Percentiles rank a stretch among this genome's conserved stretches.
These are phyloP conservation scores for Lordiphosa mommai DNA, from an alignment of 1,140 invertebrate genomes.

Conservation along the genomic window DNA sequence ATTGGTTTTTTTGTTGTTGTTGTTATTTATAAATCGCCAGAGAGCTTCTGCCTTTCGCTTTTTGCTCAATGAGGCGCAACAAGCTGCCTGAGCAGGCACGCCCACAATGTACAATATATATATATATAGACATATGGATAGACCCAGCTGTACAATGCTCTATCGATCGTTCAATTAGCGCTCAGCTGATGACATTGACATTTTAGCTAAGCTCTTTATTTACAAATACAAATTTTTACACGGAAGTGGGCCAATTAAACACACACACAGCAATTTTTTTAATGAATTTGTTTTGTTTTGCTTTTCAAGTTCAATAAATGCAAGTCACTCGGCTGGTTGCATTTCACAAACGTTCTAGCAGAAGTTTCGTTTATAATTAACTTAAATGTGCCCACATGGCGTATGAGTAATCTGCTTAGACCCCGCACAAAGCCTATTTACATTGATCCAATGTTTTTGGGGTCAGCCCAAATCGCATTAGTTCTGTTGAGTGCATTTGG, in stretches of 20 bases:
- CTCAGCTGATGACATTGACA: slow-evolving; percentile 63
- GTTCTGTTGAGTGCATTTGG: not conserved
- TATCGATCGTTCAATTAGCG: slow-evolving; percentile 73
- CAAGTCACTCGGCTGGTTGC: not conserved
- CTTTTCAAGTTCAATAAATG: slow-evolving; percentile 28
- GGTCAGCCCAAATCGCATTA: slow-evolving; percentile 34
- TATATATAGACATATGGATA: slow-evolving; percentile 11
- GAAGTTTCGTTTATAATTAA: slow-evolving; percentile 45
- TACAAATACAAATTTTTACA: slow-evolving; percentile 22
- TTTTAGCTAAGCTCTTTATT: slow-evolving; percentile 53
- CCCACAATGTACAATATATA: slow-evolving; percentile 32
- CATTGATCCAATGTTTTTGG: slow-evolving; percentile 24
- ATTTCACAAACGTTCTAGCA: not conserved
- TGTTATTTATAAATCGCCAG: too few relatives aligned
- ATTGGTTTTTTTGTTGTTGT: too few relatives aligned
- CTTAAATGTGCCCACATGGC: slow-evolving; percentile 46
- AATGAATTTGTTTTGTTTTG: slow-evolving; percentile 24
- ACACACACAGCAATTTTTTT: slow-evolving; percentile 36
- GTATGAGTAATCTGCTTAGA: slow-evolving; percentile 61
- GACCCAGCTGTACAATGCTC: slow-evolving; percentile 29
- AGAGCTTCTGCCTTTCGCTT: slow-evolving; percentile 60
- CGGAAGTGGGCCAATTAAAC: slow-evolving; percentile 58
- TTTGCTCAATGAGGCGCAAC: slow-evolving; percentile 70
- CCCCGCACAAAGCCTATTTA: slow-evolving; percentile 29
- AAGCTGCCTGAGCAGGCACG: slow-evolving; percentile 55